These are phyloP conservation scores for Jacana jacana DNA, from an alignment of 2,113 vertebrate species.

Conservation along the genomic window DNA sequence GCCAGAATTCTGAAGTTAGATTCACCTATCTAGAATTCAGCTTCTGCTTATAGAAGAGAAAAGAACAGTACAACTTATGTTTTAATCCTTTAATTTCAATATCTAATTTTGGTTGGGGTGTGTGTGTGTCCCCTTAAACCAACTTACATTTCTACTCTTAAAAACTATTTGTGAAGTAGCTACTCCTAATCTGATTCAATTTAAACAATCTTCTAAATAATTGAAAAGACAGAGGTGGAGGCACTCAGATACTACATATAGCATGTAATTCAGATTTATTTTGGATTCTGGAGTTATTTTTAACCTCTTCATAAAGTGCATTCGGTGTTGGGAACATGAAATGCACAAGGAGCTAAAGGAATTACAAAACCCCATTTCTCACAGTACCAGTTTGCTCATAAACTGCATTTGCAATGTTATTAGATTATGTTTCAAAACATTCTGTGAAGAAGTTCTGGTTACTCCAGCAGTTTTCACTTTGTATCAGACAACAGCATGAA, in stretches of 20 bases:
- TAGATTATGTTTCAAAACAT: not conserved
- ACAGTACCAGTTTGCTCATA: not conserved
- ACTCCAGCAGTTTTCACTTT: not conserved
- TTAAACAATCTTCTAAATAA: slow-evolving; percentile 44
- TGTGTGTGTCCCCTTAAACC: not conserved
- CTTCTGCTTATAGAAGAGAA: not conserved
- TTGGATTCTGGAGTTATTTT: not conserved
- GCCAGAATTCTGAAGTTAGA: not conserved
- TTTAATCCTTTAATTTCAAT: not conserved
- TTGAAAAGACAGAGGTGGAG: not conserved
- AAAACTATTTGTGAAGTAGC: not conserved
- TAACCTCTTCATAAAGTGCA: not conserved
- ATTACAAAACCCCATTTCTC: not conserved
- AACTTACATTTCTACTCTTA: not conserved
- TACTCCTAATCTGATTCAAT: not conserved
- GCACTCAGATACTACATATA: not conserved
- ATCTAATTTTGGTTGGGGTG: not conserved
- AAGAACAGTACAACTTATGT: not conserved
- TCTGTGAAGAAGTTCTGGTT: not conserved
- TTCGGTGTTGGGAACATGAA: not conserved
- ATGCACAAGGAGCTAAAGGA: not conserved
- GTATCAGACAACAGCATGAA: not conserved
- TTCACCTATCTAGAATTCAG: not conserved
- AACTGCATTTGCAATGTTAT: not conserved
- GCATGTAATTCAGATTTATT: not conserved